A percentile compares a stretch with the other conserved stretches of the same genome.
phyloP scores from a whole-genome alignment of 2,113 vertebrate genomes.

The Labrus mixtus region DNA sequence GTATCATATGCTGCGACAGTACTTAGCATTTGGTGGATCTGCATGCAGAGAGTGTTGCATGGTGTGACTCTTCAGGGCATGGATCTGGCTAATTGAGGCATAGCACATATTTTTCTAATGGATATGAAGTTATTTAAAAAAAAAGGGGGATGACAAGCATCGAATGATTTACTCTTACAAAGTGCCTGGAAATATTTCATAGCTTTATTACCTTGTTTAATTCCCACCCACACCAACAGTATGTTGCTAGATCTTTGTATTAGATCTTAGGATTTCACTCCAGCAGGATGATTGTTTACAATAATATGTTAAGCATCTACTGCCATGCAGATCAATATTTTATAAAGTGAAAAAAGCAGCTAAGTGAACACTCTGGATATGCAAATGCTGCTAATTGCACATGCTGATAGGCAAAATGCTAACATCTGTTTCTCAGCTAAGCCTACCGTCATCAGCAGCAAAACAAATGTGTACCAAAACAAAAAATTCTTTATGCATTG shows the following conservation, averaged over 20 bases:
- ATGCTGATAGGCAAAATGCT: slow-evolving; percentile 84
- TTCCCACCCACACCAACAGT: not conserved
- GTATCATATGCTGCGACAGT: slow-evolving; percentile 92
- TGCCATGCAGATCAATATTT: slow-evolving; percentile 72
- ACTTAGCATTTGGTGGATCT: slow-evolving; percentile 92
- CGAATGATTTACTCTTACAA: slow-evolving; percentile 25
- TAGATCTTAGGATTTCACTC: not conserved
- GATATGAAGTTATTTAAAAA: slow-evolving; percentile 54
- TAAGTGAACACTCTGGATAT: slow-evolving; percentile 75
- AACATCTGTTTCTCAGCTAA: slow-evolving; percentile 84
- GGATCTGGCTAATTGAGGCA: slow-evolving; percentile 79
- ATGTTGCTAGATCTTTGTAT: not conserved
- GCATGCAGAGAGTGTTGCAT: slow-evolving; percentile 82
- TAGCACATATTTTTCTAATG: slow-evolving; percentile 79
- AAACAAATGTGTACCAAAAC: slow-evolving; percentile 67
- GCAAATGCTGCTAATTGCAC: slow-evolving; percentile 85
- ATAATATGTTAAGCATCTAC: slow-evolving; percentile 30
- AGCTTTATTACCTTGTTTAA: slow-evolving; percentile 11
- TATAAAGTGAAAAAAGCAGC: slow-evolving; percentile 66
- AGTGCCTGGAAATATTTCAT: slow-evolving; percentile 9
- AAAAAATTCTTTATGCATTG: slow-evolving; percentile 56
- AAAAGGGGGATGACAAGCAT: slow-evolving; percentile 19
- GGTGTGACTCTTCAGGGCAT: slow-evolving; percentile 84
- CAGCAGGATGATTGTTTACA: slow-evolving; percentile 7
- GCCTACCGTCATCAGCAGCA: slow-evolving; percentile 69